phyloP scores from a whole-genome alignment of 1,140 invertebrate genomes.

The Atta texana region DNA sequence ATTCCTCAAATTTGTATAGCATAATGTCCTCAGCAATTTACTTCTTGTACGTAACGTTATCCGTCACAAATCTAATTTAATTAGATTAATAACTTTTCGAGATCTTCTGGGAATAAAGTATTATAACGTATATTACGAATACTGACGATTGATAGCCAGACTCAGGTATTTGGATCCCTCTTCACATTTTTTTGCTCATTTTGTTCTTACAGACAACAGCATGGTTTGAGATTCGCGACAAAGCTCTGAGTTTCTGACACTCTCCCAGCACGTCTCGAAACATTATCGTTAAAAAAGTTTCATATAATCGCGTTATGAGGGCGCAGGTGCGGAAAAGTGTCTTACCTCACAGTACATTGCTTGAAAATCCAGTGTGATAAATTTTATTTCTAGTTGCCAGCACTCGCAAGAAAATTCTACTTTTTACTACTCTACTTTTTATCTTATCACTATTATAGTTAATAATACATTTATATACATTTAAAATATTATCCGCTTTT shows the following conservation, averaged over 20 bases:
- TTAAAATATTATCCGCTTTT: neutral
- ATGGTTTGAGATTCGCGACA: neutral
- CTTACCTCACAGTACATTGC: neutral
- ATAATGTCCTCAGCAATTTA: no score
- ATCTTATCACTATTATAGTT: neutral
- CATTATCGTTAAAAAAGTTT: slow-evolving; percentile 37
- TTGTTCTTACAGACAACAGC: neutral
- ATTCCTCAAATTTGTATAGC: no score
- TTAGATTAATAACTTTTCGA: slow-evolving; percentile 32
- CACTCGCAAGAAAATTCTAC: neutral
- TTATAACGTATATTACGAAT: slow-evolving; percentile 3
- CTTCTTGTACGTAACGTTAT: neutral
- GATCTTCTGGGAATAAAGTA: neutral
- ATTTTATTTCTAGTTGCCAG: neutral
- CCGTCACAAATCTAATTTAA: slow-evolving; percentile 7
- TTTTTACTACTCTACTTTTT: slow-evolving; percentile 8
- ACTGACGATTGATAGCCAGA: slow-evolving; percentile 20
- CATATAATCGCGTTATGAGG: slow-evolving; percentile 37
- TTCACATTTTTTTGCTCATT: neutral
- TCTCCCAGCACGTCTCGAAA: neutral
- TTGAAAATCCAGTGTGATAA: slow-evolving; percentile 17
- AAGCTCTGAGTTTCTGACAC: neutral
- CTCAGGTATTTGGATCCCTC: neutral
- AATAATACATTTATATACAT: neutral
- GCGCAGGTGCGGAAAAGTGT: neutral